Base-by-base conservation (phyloP, 2,797 vertebrate genomes). In the Neomorphus geoffroyi region DNA sequence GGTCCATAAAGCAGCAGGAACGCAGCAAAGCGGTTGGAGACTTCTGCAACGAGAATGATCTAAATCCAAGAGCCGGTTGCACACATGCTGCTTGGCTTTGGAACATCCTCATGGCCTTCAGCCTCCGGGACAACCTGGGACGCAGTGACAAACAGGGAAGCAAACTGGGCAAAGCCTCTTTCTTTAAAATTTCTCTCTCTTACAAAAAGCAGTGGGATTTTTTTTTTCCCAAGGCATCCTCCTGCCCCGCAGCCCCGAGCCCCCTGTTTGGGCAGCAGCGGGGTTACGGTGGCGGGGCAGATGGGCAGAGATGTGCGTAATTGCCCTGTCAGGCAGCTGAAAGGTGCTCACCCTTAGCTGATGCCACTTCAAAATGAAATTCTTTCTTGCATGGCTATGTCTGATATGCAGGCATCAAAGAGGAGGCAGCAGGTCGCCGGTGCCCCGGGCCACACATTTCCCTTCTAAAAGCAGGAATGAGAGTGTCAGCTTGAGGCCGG, bases 341-440 rank as follows among this genome's bases (percentile, higher is more conserved):
- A 98, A 98, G 97, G 92, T 17, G 69, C 94, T 94, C 88, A 89
- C 96, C 94, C 95, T 94, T 97, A 98, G 98, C 98, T 96, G 98
- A 98, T 98, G 98, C 98, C 98, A 98, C 98, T 98, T 98, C 98
- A 98, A 99, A 99, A 98, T 98, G 97, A 98, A 98, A 99, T 99
- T 98, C 98, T 98, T 98, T 97, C 98, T 97, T 83, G 98, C 97
- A 96, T 69, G 96, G 97, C 94, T 97, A 96, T 95, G 98, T 97
- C 98, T 98, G 98, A 98, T 98, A 98, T 97, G 97, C 97, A 97
- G 96, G 96, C 98, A 98, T 99, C 98, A 99, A 99, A 99, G 98
- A 96, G 94, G 97, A 96, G 96, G 96, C 98, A 96, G 91, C 97
- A 91, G 83, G 98, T 97, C 95, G 93, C 95, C 92, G 81, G 64